Conservation (phyloP, 2,113 vertebrate genomes). For the Coptodon rendalli region DNA sequence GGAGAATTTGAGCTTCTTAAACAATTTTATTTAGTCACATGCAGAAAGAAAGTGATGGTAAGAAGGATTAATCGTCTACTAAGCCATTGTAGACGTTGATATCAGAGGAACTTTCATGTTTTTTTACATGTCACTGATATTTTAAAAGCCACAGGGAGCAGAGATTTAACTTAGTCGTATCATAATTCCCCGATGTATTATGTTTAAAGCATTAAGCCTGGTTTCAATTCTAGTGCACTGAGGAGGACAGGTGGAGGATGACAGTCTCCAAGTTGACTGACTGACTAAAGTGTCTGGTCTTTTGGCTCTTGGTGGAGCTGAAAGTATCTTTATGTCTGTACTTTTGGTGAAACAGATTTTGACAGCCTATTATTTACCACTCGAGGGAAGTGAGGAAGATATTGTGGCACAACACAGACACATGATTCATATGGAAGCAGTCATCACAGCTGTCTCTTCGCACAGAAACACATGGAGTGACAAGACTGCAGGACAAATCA, state of each 20-base stretch:
- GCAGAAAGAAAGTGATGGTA: neutral
- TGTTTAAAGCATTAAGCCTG: neutral
- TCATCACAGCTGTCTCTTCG: conserved; percentile 14
- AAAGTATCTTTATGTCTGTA: neutral
- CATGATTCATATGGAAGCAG: conserved; percentile 18
- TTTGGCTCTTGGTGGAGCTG: neutral
- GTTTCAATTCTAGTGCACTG: neutral
- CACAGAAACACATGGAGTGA: neutral
- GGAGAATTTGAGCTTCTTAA: conserved; percentile 1
- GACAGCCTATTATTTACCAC: conserved; percentile 16
- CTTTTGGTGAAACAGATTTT: neutral
- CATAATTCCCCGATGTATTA: neutral
- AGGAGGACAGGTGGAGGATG: neutral
- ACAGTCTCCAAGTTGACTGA: neutral
- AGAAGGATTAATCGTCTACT: neutral
- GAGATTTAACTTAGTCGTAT: neutral
- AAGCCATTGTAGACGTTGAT: neutral
- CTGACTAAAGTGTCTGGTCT: neutral
- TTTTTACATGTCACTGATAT: neutral
- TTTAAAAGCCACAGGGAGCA: neutral
- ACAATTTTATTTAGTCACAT: neutral
- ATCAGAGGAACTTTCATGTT: neutral
- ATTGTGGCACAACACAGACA: conserved; percentile 6
- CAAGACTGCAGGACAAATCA: neutral
- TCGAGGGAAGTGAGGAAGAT: neutral